These are phyloP conservation scores for Epinotia nisella DNA, from an alignment of 2,888 invertebrate species.

Conservation along the genomic window DNA sequence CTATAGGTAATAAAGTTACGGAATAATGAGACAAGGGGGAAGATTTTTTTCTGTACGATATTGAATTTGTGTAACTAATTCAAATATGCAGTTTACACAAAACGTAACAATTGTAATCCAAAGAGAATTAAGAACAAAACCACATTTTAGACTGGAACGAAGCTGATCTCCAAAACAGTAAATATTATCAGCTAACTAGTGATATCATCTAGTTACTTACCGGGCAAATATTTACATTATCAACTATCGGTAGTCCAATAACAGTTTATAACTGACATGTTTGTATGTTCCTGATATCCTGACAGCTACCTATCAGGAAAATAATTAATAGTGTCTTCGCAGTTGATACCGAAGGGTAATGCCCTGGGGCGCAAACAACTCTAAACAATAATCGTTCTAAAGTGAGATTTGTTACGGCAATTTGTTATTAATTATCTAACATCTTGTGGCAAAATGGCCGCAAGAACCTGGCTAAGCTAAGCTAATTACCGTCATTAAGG, in stretches of 20 bases:
- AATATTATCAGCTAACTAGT: not conserved
- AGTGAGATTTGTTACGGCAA: slow-evolving; percentile 34
- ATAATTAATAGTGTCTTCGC: slow-evolving; percentile 34
- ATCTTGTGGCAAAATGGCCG: slow-evolving; percentile 36
- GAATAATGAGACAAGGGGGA: too few species aligned
- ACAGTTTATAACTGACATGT: slow-evolving; percentile 31
- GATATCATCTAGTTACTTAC: not conserved
- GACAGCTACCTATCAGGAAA: slow-evolving; percentile 38
- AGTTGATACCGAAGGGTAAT: slow-evolving; percentile 32
- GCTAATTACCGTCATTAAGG: slow-evolving; percentile 36
- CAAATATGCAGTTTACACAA: too few species aligned
- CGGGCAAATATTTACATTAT: slow-evolving; percentile 32
- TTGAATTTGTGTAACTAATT: too few species aligned
- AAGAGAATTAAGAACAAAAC: not conserved
- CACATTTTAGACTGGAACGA: not conserved
- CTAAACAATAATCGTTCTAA: slow-evolving; percentile 33
- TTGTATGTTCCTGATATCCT: slow-evolving; percentile 34
- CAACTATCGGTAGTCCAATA: slow-evolving; percentile 22
- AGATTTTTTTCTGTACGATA: too few species aligned
- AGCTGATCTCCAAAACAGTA: slow-evolving; percentile 11
- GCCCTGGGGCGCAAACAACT: slow-evolving; percentile 41
- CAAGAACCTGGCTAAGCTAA: slow-evolving; percentile 41
- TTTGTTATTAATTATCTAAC: slow-evolving; percentile 40
- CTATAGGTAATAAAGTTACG: not conserved
- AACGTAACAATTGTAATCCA: too few species aligned